Evolutionary conservation across 2,888 invertebrate species (phyloP), one percentile per base, ranked within the genome.

Genomic region (Homarus gammarus): DNA sequence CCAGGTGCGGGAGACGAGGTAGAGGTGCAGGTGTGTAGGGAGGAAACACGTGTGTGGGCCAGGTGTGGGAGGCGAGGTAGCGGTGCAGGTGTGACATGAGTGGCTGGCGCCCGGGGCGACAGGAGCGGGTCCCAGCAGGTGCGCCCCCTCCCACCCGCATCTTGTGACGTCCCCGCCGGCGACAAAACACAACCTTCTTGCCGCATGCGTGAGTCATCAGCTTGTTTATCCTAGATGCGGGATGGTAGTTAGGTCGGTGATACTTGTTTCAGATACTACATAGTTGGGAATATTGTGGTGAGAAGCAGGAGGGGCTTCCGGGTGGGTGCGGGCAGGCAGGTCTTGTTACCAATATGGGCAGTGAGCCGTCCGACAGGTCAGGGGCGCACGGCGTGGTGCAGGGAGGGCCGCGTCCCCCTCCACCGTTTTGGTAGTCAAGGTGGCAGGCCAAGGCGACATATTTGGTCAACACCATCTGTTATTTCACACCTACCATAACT

Each of bases 301-400:
- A 49, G 8, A 44, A 44, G 31, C 33, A 8, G 61, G 38, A 38
- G 61, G 61, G 79, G 61, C 33, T 27, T 61, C 56, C 36, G 61
- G 79, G 31, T 33, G 61, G 36, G 22, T 15, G 73, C n/a, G n/a
- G n/a, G n/a, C n/a, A 27, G 61, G 36, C 31, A 56, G 38, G 77
- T 77, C 75, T 77, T 77, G 84, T 75, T 77, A 77, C 84, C 75
- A 68, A 84, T 84, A 84, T 75, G 84, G 73, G 64, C 75, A 33
- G 44, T 44, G 31, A 61, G 73, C 84, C 77, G 84, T 84, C 84
- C 15, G 77, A 75, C 73, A 51, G 84, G 84, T 84, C 84, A 75
- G 84, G 78, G 73, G 64, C 56, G n/a, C n/a, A n/a, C 56, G 56
- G 77, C 33, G 61, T 75, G 75, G 77, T 51, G 61, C 33, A 38